Evolutionary conservation across 1,140 invertebrate species (phyloP), one percentile per base, ranked within the genome.

Genomic region (Drosophila ironensis): DNA sequence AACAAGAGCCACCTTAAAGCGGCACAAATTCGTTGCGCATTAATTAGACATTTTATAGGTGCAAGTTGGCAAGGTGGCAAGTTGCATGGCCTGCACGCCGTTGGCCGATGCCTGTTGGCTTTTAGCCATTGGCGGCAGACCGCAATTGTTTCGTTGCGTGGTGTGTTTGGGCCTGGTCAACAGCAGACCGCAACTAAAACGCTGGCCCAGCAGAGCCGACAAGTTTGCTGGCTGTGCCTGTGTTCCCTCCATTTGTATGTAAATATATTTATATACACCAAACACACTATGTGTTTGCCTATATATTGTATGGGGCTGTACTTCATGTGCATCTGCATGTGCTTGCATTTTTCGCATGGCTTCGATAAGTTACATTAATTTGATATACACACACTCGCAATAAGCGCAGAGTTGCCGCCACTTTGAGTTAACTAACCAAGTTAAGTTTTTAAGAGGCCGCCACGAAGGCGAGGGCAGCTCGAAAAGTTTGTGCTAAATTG

Each of bases 301-400:
- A 37, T 37, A 37, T 37, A 37, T 16, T 42, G 19, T 19, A 41
- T 16, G n/a, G 24, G 16, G 30, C n/a, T 17, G 12, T 20, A 20
- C n/a, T n/a, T n/a, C 37, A 22, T 9, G 20, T 12, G 40, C 51
- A 57, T 40, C 50, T 56, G 19, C 46, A 33, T 41, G 28, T 52
- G n/a, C 14, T 14, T 33, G 25, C 37, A 50, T 76, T 86, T 87
- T 86, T 86, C 80, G 60, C 80, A 86, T 68, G 71, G 57, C 69
- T 87, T 72, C 80, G 80, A 86, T 86, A 86, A 86, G 81, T 86
- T 86, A 72, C 80, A 84, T 84, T 84, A 86, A 87, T 84, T 84
- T 86, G 61, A 86, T 86, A 68, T 70, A 78, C 54, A 75, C 50
- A 75, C 54, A 68, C 30, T 68, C 35, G 59, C 46, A 63, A 50